Conservation (phyloP, 2,113 vertebrate genomes). For the Coptodon rendalli region DNA sequence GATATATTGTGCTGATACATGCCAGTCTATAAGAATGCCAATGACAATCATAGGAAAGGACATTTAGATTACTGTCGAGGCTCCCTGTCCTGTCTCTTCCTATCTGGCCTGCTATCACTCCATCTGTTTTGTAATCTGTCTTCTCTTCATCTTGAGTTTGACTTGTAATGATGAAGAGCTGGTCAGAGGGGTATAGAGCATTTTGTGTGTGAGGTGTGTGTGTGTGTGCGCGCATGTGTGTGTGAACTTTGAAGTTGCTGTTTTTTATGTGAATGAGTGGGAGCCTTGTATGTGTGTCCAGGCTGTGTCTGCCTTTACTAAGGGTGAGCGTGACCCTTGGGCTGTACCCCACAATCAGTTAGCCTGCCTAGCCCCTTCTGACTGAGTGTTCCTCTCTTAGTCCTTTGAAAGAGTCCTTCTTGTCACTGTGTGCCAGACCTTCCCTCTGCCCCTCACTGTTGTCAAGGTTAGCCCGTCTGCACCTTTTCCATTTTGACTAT, state of each 20-base stretch:
- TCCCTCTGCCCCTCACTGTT: constrained; percentile 43
- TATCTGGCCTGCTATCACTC: constrained; percentile 58
- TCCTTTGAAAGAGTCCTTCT: constrained; percentile 50
- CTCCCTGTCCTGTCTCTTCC: constrained; percentile 59
- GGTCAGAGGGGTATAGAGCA: constrained; percentile 31
- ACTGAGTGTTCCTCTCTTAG: constrained; percentile 44
- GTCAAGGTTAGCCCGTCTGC: constrained; percentile 54
- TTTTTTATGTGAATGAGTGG: not conserved
- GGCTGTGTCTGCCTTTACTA: constrained; percentile 11
- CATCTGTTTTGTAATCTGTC: constrained; percentile 57
- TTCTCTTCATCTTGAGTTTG: constrained; percentile 65
- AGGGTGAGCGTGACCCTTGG: constrained; percentile 52
- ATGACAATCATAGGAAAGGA: constrained; percentile 68
- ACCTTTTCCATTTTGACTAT: constrained; percentile 7
- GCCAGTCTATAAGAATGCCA: constrained; percentile 66
- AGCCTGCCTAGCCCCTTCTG: constrained; percentile 33
- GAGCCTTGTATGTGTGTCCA: not conserved
- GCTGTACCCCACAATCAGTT: constrained; percentile 64
- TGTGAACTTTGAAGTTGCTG: not conserved
- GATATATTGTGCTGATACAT: constrained; percentile 54
- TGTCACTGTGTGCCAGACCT: constrained; percentile 59
- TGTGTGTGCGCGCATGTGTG: not conserved
- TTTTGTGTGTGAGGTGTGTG: not conserved
- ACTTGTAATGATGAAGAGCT: constrained; percentile 54
- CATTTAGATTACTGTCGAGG: constrained; percentile 64